phyloP scores from a whole-genome alignment of 92 coral and sea anemone genomes.

The Epizoanthus stellaris region DNA sequence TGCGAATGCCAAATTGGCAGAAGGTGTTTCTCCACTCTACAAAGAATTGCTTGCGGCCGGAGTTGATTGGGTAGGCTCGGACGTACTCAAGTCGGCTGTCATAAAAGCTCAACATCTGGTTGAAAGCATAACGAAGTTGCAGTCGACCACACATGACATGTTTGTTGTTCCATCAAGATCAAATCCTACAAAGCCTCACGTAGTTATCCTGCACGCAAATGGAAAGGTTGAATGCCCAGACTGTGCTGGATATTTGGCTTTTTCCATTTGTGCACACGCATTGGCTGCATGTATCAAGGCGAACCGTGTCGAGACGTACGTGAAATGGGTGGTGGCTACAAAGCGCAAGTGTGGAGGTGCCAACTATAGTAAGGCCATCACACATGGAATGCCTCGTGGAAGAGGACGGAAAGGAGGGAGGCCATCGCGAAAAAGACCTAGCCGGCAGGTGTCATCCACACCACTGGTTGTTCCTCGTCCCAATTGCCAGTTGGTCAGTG shows the following conservation, averaged over 20 bases:
- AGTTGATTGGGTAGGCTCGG: conserved; percentile 47
- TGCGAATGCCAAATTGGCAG: conserved; percentile 13
- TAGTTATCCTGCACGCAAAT: conserved; percentile 41
- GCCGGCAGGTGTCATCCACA: not conserved
- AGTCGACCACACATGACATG: conserved; percentile 36
- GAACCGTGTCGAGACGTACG: conserved; percentile 3
- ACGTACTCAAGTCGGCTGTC: conserved; percentile 20
- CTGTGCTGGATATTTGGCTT: conserved; percentile 50
- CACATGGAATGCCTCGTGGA: conserved; percentile 26
- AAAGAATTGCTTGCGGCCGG: conserved; percentile 37
- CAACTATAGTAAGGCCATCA: not conserved
- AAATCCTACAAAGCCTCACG: conserved; percentile 47
- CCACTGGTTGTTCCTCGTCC: not conserved
- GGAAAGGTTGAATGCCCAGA: conserved; percentile 62
- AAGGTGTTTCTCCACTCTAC: conserved; percentile 30
- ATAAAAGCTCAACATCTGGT: conserved; percentile 21
- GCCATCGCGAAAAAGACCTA: conserved; percentile 21
- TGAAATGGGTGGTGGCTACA: conserved; percentile 26
- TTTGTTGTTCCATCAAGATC: conserved; percentile 48
- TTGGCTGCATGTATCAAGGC: conserved; percentile 30
- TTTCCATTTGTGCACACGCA: conserved; percentile 29
- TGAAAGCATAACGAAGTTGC: conserved; percentile 13
- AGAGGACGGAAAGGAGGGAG: conserved; percentile 25
- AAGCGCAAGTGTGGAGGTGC: conserved; percentile 15
- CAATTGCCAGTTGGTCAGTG: not conserved